These are phyloP conservation scores for Pseudomyrmex dendroicus DNA, from an alignment of 1,140 invertebrate genomes.

Conservation along the genomic window DNA sequence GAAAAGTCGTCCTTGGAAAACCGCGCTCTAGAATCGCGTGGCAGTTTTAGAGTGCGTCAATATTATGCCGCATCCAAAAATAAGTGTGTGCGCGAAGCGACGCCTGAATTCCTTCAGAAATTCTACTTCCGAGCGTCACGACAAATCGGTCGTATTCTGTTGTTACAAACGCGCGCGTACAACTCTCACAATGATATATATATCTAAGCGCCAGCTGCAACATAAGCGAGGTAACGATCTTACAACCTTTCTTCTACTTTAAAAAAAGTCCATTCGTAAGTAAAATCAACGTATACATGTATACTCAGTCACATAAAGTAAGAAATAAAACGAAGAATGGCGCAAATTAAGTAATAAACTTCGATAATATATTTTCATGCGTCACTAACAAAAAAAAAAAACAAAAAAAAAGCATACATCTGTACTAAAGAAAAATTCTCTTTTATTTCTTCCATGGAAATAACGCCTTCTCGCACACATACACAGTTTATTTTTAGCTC, in stretches of 20 bases:
- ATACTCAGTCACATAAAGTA: too few relatives aligned
- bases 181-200: slow-evolving; percentile 35
- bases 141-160: slow-evolving; percentile 5
- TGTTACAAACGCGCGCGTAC: not conserved
- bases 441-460: too few relatives aligned
- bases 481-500: too few relatives aligned
- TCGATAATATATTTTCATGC: too few relatives aligned
- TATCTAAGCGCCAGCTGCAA: slow-evolving; percentile 5
- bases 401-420: too few relatives aligned
- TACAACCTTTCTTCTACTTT: not conserved
- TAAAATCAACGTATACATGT: too few relatives aligned
- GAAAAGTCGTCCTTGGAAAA: not conserved
- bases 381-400: too few relatives aligned
- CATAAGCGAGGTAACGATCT: slow-evolving; percentile 1
- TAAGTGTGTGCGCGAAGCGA: slow-evolving; percentile 14
- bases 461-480: too few relatives aligned
- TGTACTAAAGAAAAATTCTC: too few relatives aligned
- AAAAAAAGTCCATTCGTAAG: slow-evolving; percentile 20
- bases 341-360: too few relatives aligned
- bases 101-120: slow-evolving; percentile 22
- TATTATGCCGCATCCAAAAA: slow-evolving; percentile 33
- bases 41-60: slow-evolving; percentile 24
- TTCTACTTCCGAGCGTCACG: not conserved
- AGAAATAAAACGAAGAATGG: too few relatives aligned
- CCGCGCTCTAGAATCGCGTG: slow-evolving; percentile 9